Base-by-base conservation (phyloP, 2,113 vertebrate species). In the Illadopsis cleaveri region DNA sequence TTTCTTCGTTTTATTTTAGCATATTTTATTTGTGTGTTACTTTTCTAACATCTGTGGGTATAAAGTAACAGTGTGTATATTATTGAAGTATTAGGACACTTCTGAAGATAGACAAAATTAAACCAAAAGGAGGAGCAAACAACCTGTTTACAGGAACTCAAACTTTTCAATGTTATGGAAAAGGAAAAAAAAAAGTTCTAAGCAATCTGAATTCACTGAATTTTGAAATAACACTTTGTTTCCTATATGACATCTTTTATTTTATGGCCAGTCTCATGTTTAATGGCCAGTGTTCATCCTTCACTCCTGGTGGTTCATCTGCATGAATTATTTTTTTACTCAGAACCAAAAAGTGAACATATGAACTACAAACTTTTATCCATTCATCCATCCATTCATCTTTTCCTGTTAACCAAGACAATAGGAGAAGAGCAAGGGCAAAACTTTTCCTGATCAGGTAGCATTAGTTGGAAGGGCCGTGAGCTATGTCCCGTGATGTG, bases 341-440 rank as follows among this genome's bases (percentile, higher is more conserved):
- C 5, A 38, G 18, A 93, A 42, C 10, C 5, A 58, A 30, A 1
- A 64, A 23, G 8, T 42, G 7, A 44, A 3, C 40, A 15, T 38
- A 65, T 16, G 5, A 27, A 40, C 19, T 61, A 48, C 2, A 1
- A 11, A 28, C 33, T 12, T 82, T 12, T 19, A 35, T 54, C 31
- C 4, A 7, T 47, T 42, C 9, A 6, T 70, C 48, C 3, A 3
- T 72, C 28, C 3, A 10, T 35, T 24, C 4, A 6, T 58, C 11
- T 12, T 71, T 70, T 72, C 4, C 22, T 25, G 15, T 50, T 86
- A 66, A 51, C 65, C 11, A 44, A 69, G 20, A 42, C 15, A 54
- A 13, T 6, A n/a, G 7, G 9, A 17, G 15, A 33, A 60, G 6
- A 5, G 2, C n/a, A 47, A 21, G 3, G 3, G 3, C n/a, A 35